Base-by-base conservation (phyloP, 2,888 invertebrate genomes). In the Stictocephala bisonia region DNA sequence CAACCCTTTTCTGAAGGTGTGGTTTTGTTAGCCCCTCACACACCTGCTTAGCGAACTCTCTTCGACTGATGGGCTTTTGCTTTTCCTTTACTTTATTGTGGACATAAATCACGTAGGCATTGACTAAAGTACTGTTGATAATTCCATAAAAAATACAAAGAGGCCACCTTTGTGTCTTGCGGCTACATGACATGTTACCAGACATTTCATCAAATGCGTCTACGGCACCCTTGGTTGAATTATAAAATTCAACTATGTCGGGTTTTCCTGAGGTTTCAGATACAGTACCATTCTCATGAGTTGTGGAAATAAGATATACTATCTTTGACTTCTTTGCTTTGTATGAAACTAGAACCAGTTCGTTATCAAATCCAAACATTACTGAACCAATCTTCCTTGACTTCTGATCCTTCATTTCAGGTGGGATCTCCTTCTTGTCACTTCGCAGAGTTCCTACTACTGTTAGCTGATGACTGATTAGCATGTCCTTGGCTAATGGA, bases 181-280 rank as follows among this genome's bases (percentile, higher is more conserved):
- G 41, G 35, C 64, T 71, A 18, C 50, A 64, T 20, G 60, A 64
- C 41, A 71, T 35, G 35, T 60, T 72, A 50, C 64, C 51, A 3
- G 66, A 66, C 72, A 66, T 66, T 24, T 72, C 64, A 35, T 72
- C 72, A 58, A 66, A 72, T 9, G 66, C 15, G 31, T 72, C 72
- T 22, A 72, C 64, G 15, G 72, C 72, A 4, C 64, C 66, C n/a
- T 71, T 71, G 6, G 71, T 71, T 13, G 71, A 44, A 24, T 71
- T 71, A 22, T 64, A 71, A 50, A 71, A 71, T 50, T 44, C 60
- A 13, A 60, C 64, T 15, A 50, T 71, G 18, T 71, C 64, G 15
- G 60, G 15, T 64, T 71, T 71, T 44, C 71, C 44, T 26, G 58
- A 22, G 4, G 13, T 27, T 27, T 64, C 64, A 31, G 44, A 29